These are phyloP conservation scores for Eubasilissa splendida DNA, from an alignment of 2,888 invertebrate species.

Conservation along the genomic window DNA sequence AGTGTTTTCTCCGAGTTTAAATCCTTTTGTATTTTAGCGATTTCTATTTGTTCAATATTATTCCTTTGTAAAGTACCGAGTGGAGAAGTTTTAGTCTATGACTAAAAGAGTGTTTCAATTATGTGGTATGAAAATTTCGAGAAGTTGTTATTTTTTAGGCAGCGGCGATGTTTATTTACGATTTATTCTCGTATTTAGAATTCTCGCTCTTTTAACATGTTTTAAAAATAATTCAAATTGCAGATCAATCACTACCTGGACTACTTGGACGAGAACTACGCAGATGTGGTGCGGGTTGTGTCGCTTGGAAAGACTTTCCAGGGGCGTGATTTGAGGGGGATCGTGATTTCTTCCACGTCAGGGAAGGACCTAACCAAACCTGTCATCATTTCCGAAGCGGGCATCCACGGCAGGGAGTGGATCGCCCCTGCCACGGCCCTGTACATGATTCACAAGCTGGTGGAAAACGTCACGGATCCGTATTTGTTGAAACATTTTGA, in stretches of 20 bases:
- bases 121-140: no score
- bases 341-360: slow-evolving; percentile 74
- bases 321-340: slow-evolving; percentile 71
- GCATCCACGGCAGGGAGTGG: slow-evolving; percentile 81
- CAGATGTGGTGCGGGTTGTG: slow-evolving; percentile 69
- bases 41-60: no score
- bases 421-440: slow-evolving; percentile 78
- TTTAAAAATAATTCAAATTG: slow-evolving; percentile 26
- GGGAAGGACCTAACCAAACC: slow-evolving; percentile 69
- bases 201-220: no score
- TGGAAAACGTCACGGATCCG: slow-evolving; percentile 72
- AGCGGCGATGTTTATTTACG: no score
- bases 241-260: slow-evolving; percentile 72
- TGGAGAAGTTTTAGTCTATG: no score
- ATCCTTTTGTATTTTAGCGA: no score
- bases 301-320: slow-evolving; percentile 73
- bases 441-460: slow-evolving; percentile 77
- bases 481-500: slow-evolving; percentile 75
- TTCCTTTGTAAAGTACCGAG: no score
- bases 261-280: slow-evolving; percentile 66
- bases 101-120: no score
- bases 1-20: no score
- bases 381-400: slow-evolving; percentile 75
- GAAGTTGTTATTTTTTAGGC: no score
- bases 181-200: no score